Evolutionary conservation across 92 coral and sea anemone species (phyloP), one percentile per base, ranked within the genome.

Genomic region (Blastomussa wellsi): DNA sequence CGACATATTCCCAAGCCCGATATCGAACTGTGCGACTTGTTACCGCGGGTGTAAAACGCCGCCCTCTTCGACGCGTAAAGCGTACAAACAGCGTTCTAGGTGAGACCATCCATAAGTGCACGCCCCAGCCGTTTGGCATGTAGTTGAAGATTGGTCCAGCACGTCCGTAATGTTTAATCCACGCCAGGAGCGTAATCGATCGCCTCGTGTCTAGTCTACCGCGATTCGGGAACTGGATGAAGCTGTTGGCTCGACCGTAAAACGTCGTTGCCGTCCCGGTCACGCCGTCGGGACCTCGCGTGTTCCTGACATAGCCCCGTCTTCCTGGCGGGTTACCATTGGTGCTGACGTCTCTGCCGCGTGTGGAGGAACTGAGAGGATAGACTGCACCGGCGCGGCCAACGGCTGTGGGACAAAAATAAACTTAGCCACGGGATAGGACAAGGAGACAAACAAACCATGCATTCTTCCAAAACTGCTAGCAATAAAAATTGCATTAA

Each of bases 81-180:
- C 93, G 84, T 26, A 55, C 91, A 59, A 89, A 89, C 28, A 91
- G 68, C 69, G 82, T 86, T 49, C 65, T 81, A 10, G 90, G 81
- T 49, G 88, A 69, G 52, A 80, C 69, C 79, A 77, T 82, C 86
- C 90, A 91, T 52, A 91, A 72, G 82, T 90, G 90, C 41, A 91
- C 94, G 36, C 93, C 93, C 91, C 91, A 87, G 10, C 88, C 91
- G 10, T 65, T 87, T 15, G 88, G 91, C 49, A 80, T 87, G 83
- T 90, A 92, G 55, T 89, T 85, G 81, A 92, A 84, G 72, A 92
- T 87, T 20, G 95, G 95, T 5, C 95, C 95, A 8, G 89, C 89
- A 36, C 86, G 35, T 47, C 91, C 91, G 2, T 38, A 47, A 82
- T 90, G 85, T 10, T 79, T 62, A 4, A 90, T 82, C 95, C 95